Base-by-base conservation (phyloP, 1,140 invertebrate genomes). In the Euwallacea similis region DNA sequence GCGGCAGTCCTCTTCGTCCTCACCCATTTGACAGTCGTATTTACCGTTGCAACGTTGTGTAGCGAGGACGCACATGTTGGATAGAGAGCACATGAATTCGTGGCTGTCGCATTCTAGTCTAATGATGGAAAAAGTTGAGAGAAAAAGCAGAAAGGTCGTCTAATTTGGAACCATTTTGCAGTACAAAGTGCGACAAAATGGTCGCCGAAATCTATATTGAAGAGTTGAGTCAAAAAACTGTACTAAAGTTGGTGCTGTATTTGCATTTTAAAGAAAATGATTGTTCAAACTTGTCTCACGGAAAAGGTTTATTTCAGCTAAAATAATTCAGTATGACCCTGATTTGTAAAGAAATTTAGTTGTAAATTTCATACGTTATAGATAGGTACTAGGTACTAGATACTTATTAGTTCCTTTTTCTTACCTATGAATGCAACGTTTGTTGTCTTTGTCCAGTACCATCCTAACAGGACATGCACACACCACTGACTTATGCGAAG, bases 31-130 rank as follows among this genome's bases (percentile, higher is more conserved):
- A 76, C 92, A 94, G 77, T 94, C 89, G 61, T 82, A 82, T 63
- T 86, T 80, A 0, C 89, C 88, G 80, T 95, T 89, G 82, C 93
- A 95, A 7, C 85, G 82, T 78, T 87, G 86, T 2, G 82, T 81
- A 53, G 81, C 77, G 6, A 85, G 81, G 44, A 94, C 86, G 80
- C 91, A 94, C 11, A 77, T 73, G 76, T 86, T 87, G 9, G 87
- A 87, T 73, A 83, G 84, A 42, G 83, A 77, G 76, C 88, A 90
- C 75, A 84, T 84, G 73, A 87, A 82, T 75, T 89, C 80, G 65
- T 85, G 74, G 0, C 66, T 16, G 0, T 80, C 77, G 55, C 90
- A 91, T 2, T 80, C 68, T 0, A 79, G 73, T 43, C 71, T 72
- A 42, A 50, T 50, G 46, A 11, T 50, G 46, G 21, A 33, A 33